These are phyloP conservation scores for Gila robusta DNA, from an alignment of 2,797 vertebrate species.

Conservation along the genomic window DNA sequence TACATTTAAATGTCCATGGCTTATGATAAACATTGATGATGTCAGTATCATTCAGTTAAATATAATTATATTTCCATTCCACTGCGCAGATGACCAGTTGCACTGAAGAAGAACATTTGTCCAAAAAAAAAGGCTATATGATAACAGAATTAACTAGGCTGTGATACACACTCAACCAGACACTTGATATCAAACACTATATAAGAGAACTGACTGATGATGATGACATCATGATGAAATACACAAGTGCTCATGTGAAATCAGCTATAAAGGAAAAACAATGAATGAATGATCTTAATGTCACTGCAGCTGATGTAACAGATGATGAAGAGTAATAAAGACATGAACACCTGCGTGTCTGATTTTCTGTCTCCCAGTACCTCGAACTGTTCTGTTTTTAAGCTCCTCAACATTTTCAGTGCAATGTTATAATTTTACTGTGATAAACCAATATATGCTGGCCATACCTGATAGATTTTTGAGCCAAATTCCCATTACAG, in stretches of 20 bases:
- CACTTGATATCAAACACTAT: not conserved
- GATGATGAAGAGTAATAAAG: not conserved
- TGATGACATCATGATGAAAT: slow-evolving; percentile 16
- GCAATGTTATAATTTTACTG: not conserved
- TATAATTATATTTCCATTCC: not conserved
- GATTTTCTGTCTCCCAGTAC: not conserved
- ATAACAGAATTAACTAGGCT: not conserved
- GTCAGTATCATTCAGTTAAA: not conserved
- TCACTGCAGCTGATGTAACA: not conserved
- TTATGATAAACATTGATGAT: not conserved
- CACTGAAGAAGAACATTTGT: not conserved
- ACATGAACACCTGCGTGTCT: not conserved
- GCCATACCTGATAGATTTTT: not conserved
- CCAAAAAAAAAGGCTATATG: not conserved
- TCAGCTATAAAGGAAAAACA: slow-evolving; percentile 1
- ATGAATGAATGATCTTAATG: not conserved
- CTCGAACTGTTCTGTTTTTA: not conserved
- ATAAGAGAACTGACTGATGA: not conserved
- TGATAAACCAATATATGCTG: not conserved
- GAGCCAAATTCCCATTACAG: not conserved
- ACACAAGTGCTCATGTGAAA: not conserved
- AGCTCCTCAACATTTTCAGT: not conserved
- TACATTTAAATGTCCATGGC: not conserved
- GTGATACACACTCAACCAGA: not conserved
- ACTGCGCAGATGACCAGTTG: not conserved